Percentiles rank a stretch among this genome's conserved stretches.
These are phyloP conservation scores for Parauchenoglanis punctatus DNA, from an alignment of 2,797 vertebrate species.

Conservation along the genomic window DNA sequence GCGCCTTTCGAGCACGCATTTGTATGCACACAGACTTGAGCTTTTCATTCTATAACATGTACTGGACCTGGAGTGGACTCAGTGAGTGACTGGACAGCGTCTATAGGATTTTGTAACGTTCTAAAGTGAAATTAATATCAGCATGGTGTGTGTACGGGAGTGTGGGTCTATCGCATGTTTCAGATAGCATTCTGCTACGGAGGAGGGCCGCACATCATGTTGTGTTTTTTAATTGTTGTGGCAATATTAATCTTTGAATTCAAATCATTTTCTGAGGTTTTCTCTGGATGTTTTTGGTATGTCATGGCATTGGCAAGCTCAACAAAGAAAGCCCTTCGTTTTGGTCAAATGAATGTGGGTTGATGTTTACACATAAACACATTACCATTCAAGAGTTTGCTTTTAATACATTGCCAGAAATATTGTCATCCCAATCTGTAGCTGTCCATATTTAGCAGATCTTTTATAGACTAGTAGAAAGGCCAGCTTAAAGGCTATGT, in stretches of 20 bases:
- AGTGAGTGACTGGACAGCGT: not conserved
- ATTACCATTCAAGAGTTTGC: not conserved
- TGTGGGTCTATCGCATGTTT: too few relatives aligned
- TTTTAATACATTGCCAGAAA: not conserved
- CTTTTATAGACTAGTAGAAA: not conserved
- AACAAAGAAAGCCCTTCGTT: not conserved
- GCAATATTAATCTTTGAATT: not conserved
- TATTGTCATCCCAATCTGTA: not conserved
- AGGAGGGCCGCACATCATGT: not conserved
- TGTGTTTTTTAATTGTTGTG: not conserved
- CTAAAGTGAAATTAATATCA: not conserved
- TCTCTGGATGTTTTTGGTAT: not conserved
- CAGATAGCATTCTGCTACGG: too few relatives aligned
- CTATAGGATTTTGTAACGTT: not conserved
- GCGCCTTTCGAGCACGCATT: not conserved
- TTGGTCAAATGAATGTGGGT: not conserved
- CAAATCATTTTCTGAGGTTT: not conserved
- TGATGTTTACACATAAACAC: not conserved
- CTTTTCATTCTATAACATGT: not conserved
- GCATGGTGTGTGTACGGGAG: not conserved
- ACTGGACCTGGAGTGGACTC: not conserved
- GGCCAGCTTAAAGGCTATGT: not conserved
- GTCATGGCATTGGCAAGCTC: not conserved
- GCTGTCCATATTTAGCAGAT: not conserved
- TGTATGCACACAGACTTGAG: constrained; percentile 7